These are phyloP conservation scores for Enteromius mattozi DNA, from an alignment of 2,797 vertebrate species.

Conservation along the genomic window DNA sequence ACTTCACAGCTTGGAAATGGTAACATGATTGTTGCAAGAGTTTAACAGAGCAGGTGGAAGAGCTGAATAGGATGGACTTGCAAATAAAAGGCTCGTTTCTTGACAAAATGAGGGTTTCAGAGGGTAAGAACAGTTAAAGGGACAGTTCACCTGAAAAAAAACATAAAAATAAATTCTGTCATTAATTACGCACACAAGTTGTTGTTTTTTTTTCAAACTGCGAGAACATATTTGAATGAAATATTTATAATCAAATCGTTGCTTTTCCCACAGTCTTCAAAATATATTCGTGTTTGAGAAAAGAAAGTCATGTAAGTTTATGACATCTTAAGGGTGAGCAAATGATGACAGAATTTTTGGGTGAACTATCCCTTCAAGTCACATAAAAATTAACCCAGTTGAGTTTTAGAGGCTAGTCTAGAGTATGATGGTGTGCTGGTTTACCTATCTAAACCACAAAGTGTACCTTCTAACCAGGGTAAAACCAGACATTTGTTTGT, in stretches of 20 bases:
- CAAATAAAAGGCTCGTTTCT: background rate
- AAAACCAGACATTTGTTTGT: background rate
- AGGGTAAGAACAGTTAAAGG: background rate
- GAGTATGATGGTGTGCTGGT: background rate
- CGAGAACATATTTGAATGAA: background rate
- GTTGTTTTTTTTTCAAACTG: background rate
- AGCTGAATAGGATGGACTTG: background rate
- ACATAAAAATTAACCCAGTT: background rate
- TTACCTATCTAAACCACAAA: background rate
- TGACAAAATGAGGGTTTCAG: background rate
- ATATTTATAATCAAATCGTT: too few species aligned
- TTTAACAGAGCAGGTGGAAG: background rate
- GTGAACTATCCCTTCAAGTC: background rate
- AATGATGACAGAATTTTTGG: background rate
- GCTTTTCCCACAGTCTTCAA: background rate
- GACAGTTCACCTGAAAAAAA: background rate
- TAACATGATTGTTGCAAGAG: background rate
- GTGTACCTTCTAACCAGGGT: background rate
- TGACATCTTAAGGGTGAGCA: too few species aligned
- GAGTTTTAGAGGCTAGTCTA: background rate
- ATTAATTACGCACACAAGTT: background rate
- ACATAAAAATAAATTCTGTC: background rate
- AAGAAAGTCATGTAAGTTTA: too few species aligned
- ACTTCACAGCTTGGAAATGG: slow-evolving; percentile 8
- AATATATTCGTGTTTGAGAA: background rate